These are phyloP conservation scores for Euborellia annulipes DNA, from an alignment of 1,140 invertebrate genomes.

Conservation along the genomic window DNA sequence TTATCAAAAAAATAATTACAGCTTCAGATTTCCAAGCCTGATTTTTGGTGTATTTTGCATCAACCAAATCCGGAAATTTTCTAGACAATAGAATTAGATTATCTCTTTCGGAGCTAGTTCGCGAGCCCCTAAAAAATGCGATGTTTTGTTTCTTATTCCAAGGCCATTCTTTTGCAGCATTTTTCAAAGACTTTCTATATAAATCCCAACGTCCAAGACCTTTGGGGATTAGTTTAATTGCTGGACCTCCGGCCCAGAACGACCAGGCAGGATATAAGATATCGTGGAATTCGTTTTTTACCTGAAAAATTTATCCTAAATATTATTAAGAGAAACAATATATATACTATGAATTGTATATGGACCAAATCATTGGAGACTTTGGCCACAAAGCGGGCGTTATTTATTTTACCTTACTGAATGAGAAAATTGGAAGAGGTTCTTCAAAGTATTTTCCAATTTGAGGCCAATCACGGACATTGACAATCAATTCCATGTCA, in stretches of 20 bases:
- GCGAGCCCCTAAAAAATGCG: slow-evolving; percentile 85
- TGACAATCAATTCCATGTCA: slow-evolving; percentile 77
- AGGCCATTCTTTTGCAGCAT: slow-evolving; percentile 44
- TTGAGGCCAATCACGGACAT: slow-evolving; percentile 88
- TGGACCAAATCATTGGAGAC: slow-evolving; percentile 14
- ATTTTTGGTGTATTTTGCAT: slow-evolving; percentile 94
- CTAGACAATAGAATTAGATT: slow-evolving; percentile 74
- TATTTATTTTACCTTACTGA: slow-evolving; percentile 92
- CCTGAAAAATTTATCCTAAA: slow-evolving; percentile 17
- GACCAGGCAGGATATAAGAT: slow-evolving; percentile 96
- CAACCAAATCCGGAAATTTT: slow-evolving; percentile 56
- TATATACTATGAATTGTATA: slow-evolving; percentile 8
- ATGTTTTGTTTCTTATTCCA: slow-evolving; percentile 63
- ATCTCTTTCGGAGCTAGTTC: slow-evolving; percentile 82
- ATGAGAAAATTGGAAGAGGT: slow-evolving; percentile 74
- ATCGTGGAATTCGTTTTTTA: slow-evolving; percentile 68
- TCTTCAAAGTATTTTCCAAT: slow-evolving; percentile 42
- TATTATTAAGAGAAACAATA: slow-evolving; percentile 8
- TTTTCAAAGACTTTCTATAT: slow-evolving; percentile 52
- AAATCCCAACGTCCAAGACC: slow-evolving; percentile 88
- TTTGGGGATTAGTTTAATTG: slow-evolving; percentile 79
- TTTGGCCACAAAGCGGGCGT: no score
- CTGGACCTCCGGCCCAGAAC: slow-evolving; percentile 95
- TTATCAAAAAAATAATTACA: slow-evolving; percentile 28
- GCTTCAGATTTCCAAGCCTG: slow-evolving; percentile 92